Percentiles rank a stretch among this genome's conserved stretches.
Conservation (phyloP, 2,797 vertebrate species). For the Falco biarmicus region DNA sequence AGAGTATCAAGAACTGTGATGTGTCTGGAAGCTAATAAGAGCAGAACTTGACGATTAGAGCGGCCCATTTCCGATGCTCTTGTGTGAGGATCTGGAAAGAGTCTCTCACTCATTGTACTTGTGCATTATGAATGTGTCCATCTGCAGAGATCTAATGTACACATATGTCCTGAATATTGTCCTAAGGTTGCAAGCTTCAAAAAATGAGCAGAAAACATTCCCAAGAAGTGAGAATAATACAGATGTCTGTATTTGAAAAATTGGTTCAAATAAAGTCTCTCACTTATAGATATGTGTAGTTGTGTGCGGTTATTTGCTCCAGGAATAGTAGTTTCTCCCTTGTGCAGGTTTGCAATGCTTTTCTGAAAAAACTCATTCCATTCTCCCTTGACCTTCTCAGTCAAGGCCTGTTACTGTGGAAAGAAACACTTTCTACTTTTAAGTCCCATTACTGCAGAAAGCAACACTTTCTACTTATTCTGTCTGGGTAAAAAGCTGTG, state of each 20-base stretch:
- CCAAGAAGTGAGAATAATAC: slow-evolving; percentile 69
- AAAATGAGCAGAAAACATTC: slow-evolving; percentile 71
- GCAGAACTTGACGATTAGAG: slow-evolving; percentile 67
- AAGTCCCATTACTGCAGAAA: neutral
- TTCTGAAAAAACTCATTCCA: neutral
- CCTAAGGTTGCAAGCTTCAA: slow-evolving; percentile 72
- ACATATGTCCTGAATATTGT: slow-evolving; percentile 73
- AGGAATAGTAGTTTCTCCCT: neutral
- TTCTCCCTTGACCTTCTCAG: neutral
- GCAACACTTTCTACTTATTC: neutral
- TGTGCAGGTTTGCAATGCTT: neutral
- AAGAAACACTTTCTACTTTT: neutral
- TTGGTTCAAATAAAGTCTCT: slow-evolving; percentile 72
- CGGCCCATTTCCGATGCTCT: slow-evolving; percentile 70
- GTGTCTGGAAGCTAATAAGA: slow-evolving; percentile 64
- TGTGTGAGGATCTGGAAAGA: slow-evolving; percentile 72
- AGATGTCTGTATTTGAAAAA: slow-evolving; percentile 71
- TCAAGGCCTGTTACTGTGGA: neutral
- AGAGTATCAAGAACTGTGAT: slow-evolving; percentile 62
- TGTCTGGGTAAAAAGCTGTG: neutral
- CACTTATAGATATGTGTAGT: slow-evolving; percentile 23
- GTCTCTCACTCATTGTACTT: slow-evolving; percentile 72
- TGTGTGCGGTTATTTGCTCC: slow-evolving; percentile 57
- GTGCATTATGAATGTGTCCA: slow-evolving; percentile 74
- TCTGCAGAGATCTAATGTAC: slow-evolving; percentile 73